These are phyloP conservation scores for Tachycineta bicolor DNA, from an alignment of 2,113 vertebrate genomes.

Conservation along the genomic window DNA sequence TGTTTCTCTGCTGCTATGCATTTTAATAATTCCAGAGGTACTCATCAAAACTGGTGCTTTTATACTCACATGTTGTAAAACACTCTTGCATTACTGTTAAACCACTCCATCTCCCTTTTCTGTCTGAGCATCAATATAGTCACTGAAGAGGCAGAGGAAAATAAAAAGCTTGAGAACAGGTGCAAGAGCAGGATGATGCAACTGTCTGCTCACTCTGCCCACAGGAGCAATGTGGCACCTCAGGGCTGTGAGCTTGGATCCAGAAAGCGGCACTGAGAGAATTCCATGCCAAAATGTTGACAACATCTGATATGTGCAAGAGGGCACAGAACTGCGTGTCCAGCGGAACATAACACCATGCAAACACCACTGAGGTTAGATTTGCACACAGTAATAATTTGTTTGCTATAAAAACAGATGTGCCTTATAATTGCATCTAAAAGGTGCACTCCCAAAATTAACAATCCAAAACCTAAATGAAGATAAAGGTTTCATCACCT, in stretches of 20 bases:
- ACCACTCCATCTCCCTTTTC: background rate
- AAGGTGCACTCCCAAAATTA: background rate
- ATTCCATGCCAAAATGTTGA: background rate
- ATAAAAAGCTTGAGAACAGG: background rate
- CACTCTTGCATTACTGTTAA: background rate
- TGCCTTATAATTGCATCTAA: background rate
- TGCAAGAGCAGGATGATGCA: background rate
- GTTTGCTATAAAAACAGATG: background rate
- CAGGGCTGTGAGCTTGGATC: accelerated
- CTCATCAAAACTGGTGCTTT: background rate
- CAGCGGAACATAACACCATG: background rate
- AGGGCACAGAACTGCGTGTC: background rate
- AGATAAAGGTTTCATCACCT: background rate
- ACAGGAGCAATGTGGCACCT: background rate
- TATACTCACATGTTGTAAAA: background rate
- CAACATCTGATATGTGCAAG: background rate
- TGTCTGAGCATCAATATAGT: background rate
- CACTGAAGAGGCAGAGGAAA: background rate
- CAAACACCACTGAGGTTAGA: background rate
- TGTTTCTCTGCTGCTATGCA: background rate
- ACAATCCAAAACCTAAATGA: background rate
- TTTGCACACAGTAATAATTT: background rate
- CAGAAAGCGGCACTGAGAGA: background rate
- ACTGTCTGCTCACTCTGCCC: background rate
- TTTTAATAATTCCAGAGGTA: constrained; percentile 8